phyloP scores from a whole-genome alignment of 2,797 vertebrate species.

The Gallinago nigripennis region DNA sequence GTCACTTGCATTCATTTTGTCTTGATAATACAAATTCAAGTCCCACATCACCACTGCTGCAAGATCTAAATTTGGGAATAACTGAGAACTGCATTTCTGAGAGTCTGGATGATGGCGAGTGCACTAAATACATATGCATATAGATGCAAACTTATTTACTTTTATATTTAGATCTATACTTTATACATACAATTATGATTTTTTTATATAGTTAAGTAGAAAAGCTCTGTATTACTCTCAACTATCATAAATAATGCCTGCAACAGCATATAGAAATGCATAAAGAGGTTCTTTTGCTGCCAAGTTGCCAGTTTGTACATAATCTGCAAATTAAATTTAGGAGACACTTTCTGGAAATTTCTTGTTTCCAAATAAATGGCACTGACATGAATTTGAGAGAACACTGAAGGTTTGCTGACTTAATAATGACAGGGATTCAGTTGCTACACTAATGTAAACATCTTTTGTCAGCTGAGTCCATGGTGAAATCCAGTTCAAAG shows the following conservation, averaged over 20 bases:
- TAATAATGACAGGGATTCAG: not conserved
- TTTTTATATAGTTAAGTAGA: not conserved
- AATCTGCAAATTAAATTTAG: not conserved
- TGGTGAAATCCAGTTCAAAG: not conserved
- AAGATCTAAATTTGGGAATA: not conserved
- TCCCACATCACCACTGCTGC: not conserved
- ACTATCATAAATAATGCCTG: not conserved
- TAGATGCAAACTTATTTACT: not conserved
- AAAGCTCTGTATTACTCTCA: not conserved
- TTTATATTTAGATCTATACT: not conserved
- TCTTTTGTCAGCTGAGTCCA: not conserved
- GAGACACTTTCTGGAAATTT: not conserved
- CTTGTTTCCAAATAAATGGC: not conserved
- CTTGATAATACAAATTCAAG: not conserved
- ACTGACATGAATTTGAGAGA: not conserved
- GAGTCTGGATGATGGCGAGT: not conserved
- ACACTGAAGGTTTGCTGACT: not conserved
- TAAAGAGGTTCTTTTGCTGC: not conserved
- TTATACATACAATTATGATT: not conserved
- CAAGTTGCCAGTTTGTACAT: not conserved
- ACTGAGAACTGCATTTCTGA: not conserved
- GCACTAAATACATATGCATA: not conserved
- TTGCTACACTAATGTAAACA: not conserved
- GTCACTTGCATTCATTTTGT: not conserved
- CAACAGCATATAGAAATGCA: not conserved